Base-by-base conservation (phyloP, 2,113 vertebrate genomes). In the Sisor rabdophorus region DNA sequence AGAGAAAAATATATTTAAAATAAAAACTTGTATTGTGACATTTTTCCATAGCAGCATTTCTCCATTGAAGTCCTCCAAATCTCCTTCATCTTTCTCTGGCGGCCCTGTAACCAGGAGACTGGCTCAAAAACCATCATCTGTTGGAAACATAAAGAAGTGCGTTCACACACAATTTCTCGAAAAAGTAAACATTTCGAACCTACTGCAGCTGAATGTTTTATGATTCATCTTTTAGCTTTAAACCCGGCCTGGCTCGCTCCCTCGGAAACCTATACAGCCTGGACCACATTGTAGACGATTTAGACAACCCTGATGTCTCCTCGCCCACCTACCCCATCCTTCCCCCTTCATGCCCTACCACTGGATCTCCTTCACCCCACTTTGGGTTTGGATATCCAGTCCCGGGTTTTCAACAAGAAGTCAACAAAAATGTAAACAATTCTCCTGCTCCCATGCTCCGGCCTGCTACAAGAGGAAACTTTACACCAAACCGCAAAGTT, bases 241-340 rank as follows among this genome's bases (percentile, higher is more conserved):
- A 88, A 89, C 92, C 93, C 79, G 89, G 93, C 82, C 91, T 94
- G 90, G 93, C 93, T 87, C 93, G 87, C 89, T 95, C 94, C 58
- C 92, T 95, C 85, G 92, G 94, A 81, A 95, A 94, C 91, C 87
- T 95, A 84, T 92, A 92, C 17, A 85, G 87, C 70, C 87, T 86
- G 68, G 80, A 90, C 44, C 88, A 93, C 65, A 92, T 91, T 80
- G 81, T 86, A 40, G 92, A 93, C 79, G 90, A 81, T 85, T 90
- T 88, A 87, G 90, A 81, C 85, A 90, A 89, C 87, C 76, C 83
- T 71, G 84, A 85, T 75, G 83, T 24, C 19, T 81, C 83, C 17
- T 4, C 17, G 7, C 47, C 24, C 80, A 83, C 88, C 15, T 60
- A 78, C n/a, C 52, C 73, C 32, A 73, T 61, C 8, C n/a, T 15